Base-by-base conservation (phyloP, 2,113 vertebrate species). In the Malurus alboscapulatus region DNA sequence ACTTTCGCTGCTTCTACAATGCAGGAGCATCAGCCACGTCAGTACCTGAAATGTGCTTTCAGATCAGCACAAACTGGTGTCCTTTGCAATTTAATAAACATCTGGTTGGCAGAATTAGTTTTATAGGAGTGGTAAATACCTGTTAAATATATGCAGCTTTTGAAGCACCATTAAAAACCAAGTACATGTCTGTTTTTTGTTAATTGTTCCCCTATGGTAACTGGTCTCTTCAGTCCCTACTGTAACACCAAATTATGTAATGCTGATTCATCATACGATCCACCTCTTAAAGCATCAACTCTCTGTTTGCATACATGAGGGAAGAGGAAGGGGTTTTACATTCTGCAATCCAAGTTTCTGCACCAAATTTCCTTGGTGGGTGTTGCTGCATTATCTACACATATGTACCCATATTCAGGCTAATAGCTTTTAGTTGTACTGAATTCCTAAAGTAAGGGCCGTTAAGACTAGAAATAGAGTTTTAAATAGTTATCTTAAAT, bases 361-460 rank as follows among this genome's bases (percentile, higher is more conserved):
- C 38, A 18, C 12, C 20, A 2, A 2, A 4, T 68, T 79, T 65
- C 79, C 19, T 63, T 9, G 34, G n/a, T 36, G 51, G 6, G 7
- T 10, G 18, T 40, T 44, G 65, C 48, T 51, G 10, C 2, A 1
- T 34, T 66, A 36, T 15, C 48, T 67, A 25, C 18, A 26, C 0
- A 0, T 13, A 15, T 1, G 0, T 47, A 48, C 17, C 24, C 9
- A 6, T 32, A 10, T 12, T 24, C 71, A 68, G 10, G 30, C 20
- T 6, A 48, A 18, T 1, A n/a, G 21, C 40, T 67, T 48, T 32
- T 24, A 67, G 30, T 13, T 3, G 1, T 30, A 30, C 24, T 14
- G 24, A 51, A 38, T 72, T 82, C 48, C 30, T 55, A 30, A 82
- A 69, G 9, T 8, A 16, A 29, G 6, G 54, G 9, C 34, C 54